Evolutionary conservation across 2,888 invertebrate genomes (phyloP).

Genomic region (Epinotia bilunana): DNA sequence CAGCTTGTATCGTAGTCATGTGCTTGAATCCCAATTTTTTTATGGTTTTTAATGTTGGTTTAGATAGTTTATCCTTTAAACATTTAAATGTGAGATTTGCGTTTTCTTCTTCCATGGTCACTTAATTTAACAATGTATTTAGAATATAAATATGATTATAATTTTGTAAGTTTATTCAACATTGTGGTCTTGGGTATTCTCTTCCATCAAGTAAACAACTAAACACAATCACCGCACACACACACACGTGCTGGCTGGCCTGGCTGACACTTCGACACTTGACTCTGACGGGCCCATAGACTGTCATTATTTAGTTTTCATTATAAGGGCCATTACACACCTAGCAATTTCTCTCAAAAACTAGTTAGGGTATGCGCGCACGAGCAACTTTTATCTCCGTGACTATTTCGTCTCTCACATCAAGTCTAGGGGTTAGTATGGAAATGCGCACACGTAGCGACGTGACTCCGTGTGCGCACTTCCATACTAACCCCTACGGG

Average conservation of each 20-base stretch:
- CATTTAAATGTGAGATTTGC: constrained; percentile 77
- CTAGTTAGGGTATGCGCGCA: too few relatives aligned
- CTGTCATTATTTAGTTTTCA: too few relatives aligned
- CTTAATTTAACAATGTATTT: not conserved
- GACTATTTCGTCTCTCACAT: too few relatives aligned
- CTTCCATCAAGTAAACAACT: not conserved
- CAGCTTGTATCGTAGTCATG: constrained; percentile 97
- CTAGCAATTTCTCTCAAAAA: not conserved
- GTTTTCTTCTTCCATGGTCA: constrained; percentile 56
- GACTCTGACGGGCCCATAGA: too few relatives aligned
- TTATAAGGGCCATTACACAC: not conserved
- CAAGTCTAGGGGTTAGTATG: too few relatives aligned
- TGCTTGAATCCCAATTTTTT: constrained; percentile 93
- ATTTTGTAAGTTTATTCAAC: not conserved
- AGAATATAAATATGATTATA: not conserved
- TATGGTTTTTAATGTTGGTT: constrained; percentile 90
- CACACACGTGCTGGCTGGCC: not conserved
- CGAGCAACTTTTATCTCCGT: too few relatives aligned
- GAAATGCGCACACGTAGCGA: too few relatives aligned
- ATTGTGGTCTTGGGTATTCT: not conserved
- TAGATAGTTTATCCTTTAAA: constrained; percentile 87
- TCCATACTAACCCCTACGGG: too few relatives aligned
- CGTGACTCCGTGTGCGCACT: too few relatives aligned
- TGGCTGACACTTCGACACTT: too few relatives aligned
- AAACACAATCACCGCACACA: not conserved